Evolutionary conservation across 1,140 invertebrate species (phyloP), one percentile per base, ranked within the genome.

Genomic region (Uloborus diversus): DNA sequence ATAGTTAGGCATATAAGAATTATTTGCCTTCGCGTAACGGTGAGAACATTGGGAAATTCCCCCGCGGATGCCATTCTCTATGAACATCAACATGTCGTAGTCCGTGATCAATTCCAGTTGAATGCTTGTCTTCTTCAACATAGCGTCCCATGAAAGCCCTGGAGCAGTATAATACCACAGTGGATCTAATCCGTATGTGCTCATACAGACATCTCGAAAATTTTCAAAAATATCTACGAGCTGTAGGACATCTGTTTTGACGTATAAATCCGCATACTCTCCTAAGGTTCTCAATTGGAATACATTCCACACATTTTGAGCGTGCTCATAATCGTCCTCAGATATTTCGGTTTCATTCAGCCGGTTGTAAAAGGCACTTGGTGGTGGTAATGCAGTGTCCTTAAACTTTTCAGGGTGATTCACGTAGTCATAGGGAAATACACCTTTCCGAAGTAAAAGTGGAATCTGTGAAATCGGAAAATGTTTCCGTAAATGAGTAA

Each of bases 1-100:
- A 75, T 81, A 83, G 59, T 81, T 47, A 49, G 17, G n/a, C 3
- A 82, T 37, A 66, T 84, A 78, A 51, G 68, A 71, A 57, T 85
- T 84, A 57, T 85, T 85, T 3, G 83, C 83, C 64, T 82, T 81
- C 11, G 49, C 73, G 81, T 84, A 80, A 79, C 81, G 47, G 30
- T 83, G 81, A n/a, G 65, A 49, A 17, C 69, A 35, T 49, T 81
- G 80, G 23, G 59, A 49, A 14, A 85, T 81, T 23, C 83, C 82
- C 3, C 83, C 82, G 56, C 83, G 57, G n/a, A 81, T 82, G 27
- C 70, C 79, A 20, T 53, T 53, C n/a, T 61, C 49, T 20, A 53
- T 3, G 11, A 53, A 17, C 7, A 53, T 14, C 9, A 53, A 20
- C 49, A n/a, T 53, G 3, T 53, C 49, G 3, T 53, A 53, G 23